phyloP scores from a whole-genome alignment of 2,888 invertebrate genomes.

The Archaeoteleia sp. region DNA sequence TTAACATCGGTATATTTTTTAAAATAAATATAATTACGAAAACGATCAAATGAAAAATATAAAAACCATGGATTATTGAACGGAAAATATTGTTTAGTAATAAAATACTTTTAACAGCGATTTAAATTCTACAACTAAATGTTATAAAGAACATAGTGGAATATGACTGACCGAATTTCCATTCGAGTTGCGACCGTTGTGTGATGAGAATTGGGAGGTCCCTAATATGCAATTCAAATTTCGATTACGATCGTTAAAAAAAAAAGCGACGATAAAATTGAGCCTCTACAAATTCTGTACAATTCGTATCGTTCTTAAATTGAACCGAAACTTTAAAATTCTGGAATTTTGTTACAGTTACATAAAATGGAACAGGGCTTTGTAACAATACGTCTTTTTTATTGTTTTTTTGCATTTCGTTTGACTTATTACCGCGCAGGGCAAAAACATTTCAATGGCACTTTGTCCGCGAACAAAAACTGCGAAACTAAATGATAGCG shows the following conservation, averaged over 20 bases:
- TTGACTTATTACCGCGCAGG: constrained; percentile 2
- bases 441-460: neutral
- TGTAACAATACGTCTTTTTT: neutral
- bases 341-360: neutral
- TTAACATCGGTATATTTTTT: neutral
- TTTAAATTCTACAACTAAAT: too few relatives aligned
- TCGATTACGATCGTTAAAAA: constrained; percentile 16
- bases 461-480: constrained; percentile 1
- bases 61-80: too few relatives aligned
- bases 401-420: neutral
- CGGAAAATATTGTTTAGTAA: too few relatives aligned
- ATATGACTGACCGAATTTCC: constrained; percentile 4
- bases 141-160: constrained; percentile 1
- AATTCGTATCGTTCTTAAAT: constrained; percentile 4
- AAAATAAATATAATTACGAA: neutral
- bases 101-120: too few relatives aligned
- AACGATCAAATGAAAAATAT: neutral
- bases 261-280: constrained; percentile 19
- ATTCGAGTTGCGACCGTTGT: constrained; percentile 1
- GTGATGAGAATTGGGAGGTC: constrained; percentile 15
- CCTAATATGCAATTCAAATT: constrained; percentile 27
- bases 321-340: too few relatives aligned
- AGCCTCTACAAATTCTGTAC: neutral
- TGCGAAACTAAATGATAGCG: constrained; percentile 17
- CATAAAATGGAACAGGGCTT: neutral